These are phyloP conservation scores for Euglossa dilemma DNA, from an alignment of 1,140 invertebrate genomes.

Conservation along the genomic window DNA sequence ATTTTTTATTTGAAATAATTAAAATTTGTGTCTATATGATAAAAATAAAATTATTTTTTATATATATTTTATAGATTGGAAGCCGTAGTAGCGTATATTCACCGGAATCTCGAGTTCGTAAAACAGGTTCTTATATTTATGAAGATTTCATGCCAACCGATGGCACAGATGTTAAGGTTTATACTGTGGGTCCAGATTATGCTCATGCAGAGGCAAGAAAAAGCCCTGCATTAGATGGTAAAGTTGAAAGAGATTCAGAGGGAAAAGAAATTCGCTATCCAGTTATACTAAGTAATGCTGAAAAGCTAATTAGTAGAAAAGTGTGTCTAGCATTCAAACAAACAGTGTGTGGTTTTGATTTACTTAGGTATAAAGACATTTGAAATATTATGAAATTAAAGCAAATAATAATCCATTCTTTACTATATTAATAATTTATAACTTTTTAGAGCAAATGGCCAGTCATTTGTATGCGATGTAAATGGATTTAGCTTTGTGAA, in stretches of 20 bases:
- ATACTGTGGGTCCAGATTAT: conserved; percentile 98
- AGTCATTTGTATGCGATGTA: conserved; percentile 99
- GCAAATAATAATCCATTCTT: background rate
- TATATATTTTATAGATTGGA: conserved; percentile 89
- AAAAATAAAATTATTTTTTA: conserved; percentile 1
- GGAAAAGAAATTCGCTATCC: conserved; percentile 99
- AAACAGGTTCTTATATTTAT: conserved; percentile 99
- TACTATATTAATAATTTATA: background rate
- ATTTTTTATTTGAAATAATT: background rate
- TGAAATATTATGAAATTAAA: background rate
- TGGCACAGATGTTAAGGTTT: conserved; percentile 91
- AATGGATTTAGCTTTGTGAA: conserved; percentile 99
- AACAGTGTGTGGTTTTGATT: conserved; percentile 99
- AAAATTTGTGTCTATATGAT: background rate
- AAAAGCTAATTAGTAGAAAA: conserved; percentile 99
- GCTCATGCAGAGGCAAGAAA: conserved; percentile 99
- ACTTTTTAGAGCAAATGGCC: conserved; percentile 94
- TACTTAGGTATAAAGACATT: conserved; percentile 88
- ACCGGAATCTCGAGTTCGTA: conserved; percentile 96
- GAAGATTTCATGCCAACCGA: conserved; percentile 99
- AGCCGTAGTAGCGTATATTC: conserved; percentile 99
- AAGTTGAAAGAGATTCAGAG: conserved; percentile 98
- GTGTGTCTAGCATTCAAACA: conserved; percentile 99
- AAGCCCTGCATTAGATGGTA: conserved; percentile 98
- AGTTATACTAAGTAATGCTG: conserved; percentile 97